These are phyloP conservation scores for Accipiter cooperii DNA, from an alignment of 2,113 vertebrate genomes.

Conservation along the genomic window DNA sequence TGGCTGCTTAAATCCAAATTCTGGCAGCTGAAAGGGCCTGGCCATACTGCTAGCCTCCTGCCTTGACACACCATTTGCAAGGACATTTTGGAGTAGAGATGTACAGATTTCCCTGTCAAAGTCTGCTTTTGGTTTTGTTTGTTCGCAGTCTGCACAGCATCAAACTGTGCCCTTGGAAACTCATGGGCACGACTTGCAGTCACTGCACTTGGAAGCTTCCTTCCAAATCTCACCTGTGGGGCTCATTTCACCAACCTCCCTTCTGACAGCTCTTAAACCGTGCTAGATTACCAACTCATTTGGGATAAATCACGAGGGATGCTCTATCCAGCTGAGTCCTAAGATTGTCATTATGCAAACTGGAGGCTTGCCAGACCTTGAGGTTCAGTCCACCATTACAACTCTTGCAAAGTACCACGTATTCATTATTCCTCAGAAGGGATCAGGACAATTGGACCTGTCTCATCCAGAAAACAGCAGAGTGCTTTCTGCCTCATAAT, in stretches of 20 bases:
- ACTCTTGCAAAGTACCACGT: not conserved
- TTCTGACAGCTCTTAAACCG: not conserved
- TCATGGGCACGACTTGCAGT: not conserved
- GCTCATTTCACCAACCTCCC: not conserved
- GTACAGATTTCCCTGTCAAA: not conserved
- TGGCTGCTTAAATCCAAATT: not conserved
- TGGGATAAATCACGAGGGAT: not conserved
- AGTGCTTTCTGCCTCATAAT: not conserved
- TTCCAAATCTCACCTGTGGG: not conserved
- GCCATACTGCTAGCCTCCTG: not conserved
- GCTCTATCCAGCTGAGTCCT: not conserved
- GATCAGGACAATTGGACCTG: not conserved
- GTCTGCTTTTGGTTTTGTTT: not conserved
- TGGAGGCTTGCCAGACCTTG: not conserved
- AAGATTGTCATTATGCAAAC: not conserved
- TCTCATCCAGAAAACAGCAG: not conserved
- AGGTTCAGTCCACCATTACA: not conserved
- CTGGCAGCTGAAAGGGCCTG: not conserved
- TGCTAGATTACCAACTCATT: not conserved
- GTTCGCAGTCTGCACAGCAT: accelerated
- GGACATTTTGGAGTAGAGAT: not conserved
- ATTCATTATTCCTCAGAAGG: not conserved
- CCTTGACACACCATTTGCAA: accelerated
- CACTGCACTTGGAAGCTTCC: not conserved
- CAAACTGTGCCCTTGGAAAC: not conserved